Conservation (phyloP, 2,113 vertebrate species). For the Pica pica region DNA sequence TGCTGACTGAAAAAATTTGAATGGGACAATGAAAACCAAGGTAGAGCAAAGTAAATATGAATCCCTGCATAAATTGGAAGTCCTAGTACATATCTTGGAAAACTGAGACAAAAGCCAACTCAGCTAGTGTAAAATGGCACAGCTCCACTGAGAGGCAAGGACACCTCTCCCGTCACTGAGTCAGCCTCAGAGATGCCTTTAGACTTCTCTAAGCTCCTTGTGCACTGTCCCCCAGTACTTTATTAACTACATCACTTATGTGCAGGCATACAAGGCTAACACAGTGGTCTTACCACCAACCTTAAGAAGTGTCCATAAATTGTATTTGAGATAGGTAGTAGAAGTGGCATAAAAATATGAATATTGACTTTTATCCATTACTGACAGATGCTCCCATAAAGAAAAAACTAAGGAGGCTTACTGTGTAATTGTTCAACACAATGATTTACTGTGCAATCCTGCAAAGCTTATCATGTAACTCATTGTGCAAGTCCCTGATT, state of each 20-base stretch:
- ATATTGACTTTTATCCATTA: conserved; percentile 8
- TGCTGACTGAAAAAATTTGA: neutral
- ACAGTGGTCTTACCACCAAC: neutral
- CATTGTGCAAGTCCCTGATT: conserved; percentile 58
- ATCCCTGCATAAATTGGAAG: neutral
- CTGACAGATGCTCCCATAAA: conserved; percentile 26
- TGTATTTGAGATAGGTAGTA: neutral
- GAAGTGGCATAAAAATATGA: neutral
- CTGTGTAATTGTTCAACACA: conserved; percentile 50
- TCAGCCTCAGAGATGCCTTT: neutral
- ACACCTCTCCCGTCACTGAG: neutral
- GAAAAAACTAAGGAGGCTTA: conserved; percentile 45
- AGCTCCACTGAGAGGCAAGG: neutral
- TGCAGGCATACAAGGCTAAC: neutral
- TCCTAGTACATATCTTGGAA: neutral
- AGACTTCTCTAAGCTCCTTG: neutral
- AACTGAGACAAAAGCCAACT: neutral
- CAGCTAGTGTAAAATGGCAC: neutral
- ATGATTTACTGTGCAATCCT: conserved; percentile 68
- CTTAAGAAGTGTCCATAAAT: neutral
- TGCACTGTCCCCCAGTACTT: neutral
- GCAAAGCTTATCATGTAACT: conserved; percentile 58
- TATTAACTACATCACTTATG: neutral
- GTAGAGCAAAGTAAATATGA: neutral
- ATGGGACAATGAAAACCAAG: neutral